Percentiles rank a stretch among this genome's conserved stretches.
Conservation (phyloP, 2,888 invertebrate species). For the Cheilosia vulpina region DNA sequence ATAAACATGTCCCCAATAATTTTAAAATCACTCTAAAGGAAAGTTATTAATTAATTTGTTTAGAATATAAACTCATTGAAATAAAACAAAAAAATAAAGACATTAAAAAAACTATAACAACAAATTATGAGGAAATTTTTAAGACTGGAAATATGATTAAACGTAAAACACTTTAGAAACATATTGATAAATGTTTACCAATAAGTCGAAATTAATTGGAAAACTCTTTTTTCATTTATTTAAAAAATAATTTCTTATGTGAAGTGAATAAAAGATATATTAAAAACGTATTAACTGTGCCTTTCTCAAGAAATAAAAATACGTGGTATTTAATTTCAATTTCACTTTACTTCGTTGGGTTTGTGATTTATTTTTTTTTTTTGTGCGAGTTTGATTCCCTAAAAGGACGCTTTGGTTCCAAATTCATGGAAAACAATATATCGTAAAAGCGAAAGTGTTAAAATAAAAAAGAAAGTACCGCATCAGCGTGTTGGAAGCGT, state of each 20-base stretch:
- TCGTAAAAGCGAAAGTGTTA: no score
- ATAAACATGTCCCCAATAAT: constrained; percentile 43
- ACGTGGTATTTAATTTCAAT: constrained; percentile 19
- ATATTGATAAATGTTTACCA: constrained; percentile 58
- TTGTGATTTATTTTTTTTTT: background rate
- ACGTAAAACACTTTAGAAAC: constrained; percentile 41
- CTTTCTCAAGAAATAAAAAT: constrained; percentile 73
- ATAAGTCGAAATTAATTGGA: constrained; percentile 52
- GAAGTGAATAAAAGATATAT: background rate
- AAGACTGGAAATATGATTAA: constrained; percentile 72
- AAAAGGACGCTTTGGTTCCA: no score
- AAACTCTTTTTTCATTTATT: background rate
- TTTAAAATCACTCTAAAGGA: constrained; percentile 52
- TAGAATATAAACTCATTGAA: constrained; percentile 42
- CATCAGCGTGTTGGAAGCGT: no score
- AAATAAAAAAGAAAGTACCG: no score
- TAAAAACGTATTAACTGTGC: constrained; percentile 70
- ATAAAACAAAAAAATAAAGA: constrained; percentile 15
- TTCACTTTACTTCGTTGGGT: constrained; percentile 4
- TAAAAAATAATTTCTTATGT: background rate
- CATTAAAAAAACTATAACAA: background rate
- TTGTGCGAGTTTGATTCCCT: no score
- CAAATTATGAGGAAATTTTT: constrained; percentile 74
- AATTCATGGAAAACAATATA: no score
- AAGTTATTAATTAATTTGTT: constrained; percentile 55